Percentiles rank a stretch among this genome's conserved stretches.
Evolutionary conservation across 2,113 vertebrate species (phyloP).

Genomic region (Eleginops maclovinus): DNA sequence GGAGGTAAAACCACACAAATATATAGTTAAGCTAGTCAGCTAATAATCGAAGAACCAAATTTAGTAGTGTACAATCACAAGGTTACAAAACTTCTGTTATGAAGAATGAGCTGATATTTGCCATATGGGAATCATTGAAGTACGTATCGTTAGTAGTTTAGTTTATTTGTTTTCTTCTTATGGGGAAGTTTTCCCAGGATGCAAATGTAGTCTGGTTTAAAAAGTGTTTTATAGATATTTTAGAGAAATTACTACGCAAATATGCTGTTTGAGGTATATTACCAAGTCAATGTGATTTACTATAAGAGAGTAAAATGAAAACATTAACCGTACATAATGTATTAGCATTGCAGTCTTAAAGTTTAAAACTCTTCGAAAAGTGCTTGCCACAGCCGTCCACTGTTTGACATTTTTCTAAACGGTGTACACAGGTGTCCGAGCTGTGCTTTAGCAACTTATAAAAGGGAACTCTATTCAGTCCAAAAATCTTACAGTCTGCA

Average conservation of each 20-base stretch:
- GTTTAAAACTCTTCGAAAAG: not conserved
- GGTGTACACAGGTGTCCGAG: slow-evolving; percentile 20
- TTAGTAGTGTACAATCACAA: not conserved
- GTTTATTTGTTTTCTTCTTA: not conserved
- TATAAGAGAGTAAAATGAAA: not conserved
- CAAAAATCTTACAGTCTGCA: slow-evolving; percentile 16
- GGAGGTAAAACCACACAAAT: not conserved
- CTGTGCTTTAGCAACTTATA: no score
- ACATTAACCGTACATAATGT: not conserved
- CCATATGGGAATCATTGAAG: not conserved
- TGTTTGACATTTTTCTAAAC: slow-evolving; percentile 12
- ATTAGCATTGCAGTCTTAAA: not conserved
- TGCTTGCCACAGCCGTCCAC: not conserved
- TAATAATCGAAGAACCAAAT: not conserved
- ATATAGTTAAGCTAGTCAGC: not conserved
- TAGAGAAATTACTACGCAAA: not conserved
- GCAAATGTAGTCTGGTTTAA: not conserved
- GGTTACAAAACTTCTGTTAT: not conserved
- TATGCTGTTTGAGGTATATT: not conserved
- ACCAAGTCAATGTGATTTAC: not conserved
- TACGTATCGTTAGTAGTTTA: not conserved
- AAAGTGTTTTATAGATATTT: not conserved
- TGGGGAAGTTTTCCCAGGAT: not conserved
- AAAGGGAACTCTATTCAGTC: slow-evolving; percentile 30
- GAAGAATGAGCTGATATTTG: not conserved